Evolutionary conservation across 2,888 invertebrate species (phyloP).

Genomic region (Tolmerus cingulatus): DNA sequence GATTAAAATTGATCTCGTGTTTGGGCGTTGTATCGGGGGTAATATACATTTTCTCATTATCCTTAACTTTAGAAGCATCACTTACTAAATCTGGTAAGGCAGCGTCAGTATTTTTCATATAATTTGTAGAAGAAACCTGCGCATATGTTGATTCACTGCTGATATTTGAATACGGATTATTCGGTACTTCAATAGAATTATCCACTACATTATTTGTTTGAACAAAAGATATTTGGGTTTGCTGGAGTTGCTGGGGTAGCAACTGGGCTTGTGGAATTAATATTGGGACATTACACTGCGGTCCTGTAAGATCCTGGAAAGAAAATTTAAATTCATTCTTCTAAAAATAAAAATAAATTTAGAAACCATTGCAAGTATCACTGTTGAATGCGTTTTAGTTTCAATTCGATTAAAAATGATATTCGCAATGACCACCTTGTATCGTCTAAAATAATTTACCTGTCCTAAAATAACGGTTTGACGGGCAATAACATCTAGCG

Average conservation of each 20-base stretch:
- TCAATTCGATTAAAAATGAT: not conserved
- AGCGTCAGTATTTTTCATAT: not conserved
- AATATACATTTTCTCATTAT: not conserved
- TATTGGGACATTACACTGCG: slow-evolving; percentile 52
- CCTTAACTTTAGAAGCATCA: slow-evolving; percentile 8
- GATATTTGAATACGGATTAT: not conserved
- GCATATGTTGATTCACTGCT: not conserved
- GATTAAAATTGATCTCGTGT: slow-evolving; percentile 1
- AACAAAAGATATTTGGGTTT: not conserved
- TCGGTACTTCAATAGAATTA: not conserved
- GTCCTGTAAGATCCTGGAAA: slow-evolving; percentile 48
- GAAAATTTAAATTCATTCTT: not conserved
- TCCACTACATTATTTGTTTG: not conserved
- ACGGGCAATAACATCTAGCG: slow-evolving; percentile 57
- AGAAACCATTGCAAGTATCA: not conserved
- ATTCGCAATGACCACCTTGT: not conserved
- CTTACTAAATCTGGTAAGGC: slow-evolving; percentile 32
- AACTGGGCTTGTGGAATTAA: slow-evolving; percentile 54
- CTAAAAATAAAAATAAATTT: not conserved
- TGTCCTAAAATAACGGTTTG: slow-evolving; percentile 58
- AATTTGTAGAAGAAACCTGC: not conserved
- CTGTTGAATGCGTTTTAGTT: not conserved
- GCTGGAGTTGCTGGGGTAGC: slow-evolving; percentile 36
- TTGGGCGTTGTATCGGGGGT: not conserved
- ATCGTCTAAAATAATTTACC: slow-evolving; percentile 51